These are phyloP conservation scores for Metallyticus violacea DNA, from an alignment of 2,888 invertebrate species.

Conservation along the genomic window DNA sequence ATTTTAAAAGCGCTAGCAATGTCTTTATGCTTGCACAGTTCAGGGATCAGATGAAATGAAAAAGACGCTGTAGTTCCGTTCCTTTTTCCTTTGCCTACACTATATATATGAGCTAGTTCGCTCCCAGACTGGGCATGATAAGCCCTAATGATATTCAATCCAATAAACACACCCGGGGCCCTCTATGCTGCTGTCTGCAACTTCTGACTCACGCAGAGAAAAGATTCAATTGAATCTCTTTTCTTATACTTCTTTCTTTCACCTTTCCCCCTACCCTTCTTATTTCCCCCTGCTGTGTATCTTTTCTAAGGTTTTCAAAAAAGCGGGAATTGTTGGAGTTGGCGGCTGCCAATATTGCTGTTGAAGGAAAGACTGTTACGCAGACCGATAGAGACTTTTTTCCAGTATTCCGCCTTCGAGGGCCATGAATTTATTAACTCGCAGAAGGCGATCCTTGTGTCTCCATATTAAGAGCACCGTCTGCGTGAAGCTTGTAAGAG, in stretches of 20 bases:
- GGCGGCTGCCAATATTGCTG: background rate
- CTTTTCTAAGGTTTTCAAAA: background rate
- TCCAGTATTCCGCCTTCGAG: background rate
- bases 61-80: too few species aligned
- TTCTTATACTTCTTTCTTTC: constrained; percentile 17
- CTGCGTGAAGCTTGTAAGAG: background rate
- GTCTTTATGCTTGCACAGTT: too few species aligned
- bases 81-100: too few species aligned
- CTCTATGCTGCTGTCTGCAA: constrained; percentile 11
- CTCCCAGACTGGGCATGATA: too few species aligned
- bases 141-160: constrained; percentile 29
- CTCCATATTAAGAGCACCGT: background rate
- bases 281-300: background rate
- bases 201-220: constrained; percentile 12
- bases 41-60: too few species aligned
- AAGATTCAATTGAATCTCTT: constrained; percentile 21
- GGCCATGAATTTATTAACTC: background rate
- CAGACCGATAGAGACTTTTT: too few species aligned
- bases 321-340: background rate
- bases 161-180: constrained; percentile 18
- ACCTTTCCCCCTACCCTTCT: background rate
- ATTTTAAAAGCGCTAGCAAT: too few species aligned
- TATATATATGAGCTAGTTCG: background rate
- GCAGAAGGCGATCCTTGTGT: background rate
- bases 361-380: background rate